Evolutionary conservation across 2,113 vertebrate genomes (phyloP), one percentile per base, ranked within the genome.

Genomic region (Riparia riparia): DNA sequence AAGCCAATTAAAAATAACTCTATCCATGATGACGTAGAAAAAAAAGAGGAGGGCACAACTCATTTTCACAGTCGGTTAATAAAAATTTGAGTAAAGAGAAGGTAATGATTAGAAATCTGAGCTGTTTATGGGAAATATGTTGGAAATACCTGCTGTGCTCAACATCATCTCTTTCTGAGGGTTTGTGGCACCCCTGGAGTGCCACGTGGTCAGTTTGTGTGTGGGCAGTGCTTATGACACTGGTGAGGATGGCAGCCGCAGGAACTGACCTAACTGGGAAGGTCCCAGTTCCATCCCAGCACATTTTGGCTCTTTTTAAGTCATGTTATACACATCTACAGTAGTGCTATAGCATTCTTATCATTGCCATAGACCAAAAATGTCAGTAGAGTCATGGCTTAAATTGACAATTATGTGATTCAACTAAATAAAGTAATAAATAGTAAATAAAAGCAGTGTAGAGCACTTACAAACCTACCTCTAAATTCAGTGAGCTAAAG

Each of bases 131-230:
- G 4, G 41, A 58, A 56, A 39, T 12, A 22, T 0, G 12, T 14
- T 21, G 20, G 44, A 53, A 86, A 68, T 18, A 53, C 12, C 53
- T 76, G 69, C 15, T 60, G 54, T 8, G 31, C 39, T 18, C 45
- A 50, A 39, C 37, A n/a, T 2, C 41, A 19, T 1, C 86, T 3
- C 1, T 22, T 57, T 9, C 41, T 3, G 6, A 24, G 47, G 51
- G 34, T 17, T 39, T 42, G 70, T 2, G 45, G 28, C 16, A 26
- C 11, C 45, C 41, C 25, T 20, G 70, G 32, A 19, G 39, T 1
- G 16, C 41, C 6, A 1, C 1, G 4, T 41, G 56, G 7, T 39
- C 42, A 26, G 10, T 11, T 11, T 39, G 13, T 7, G 21, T 12
- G 25, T 14, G 61, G 47, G 71, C 29, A 74, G 53, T 7, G 6